These are phyloP conservation scores for Ctenosaura bakeri DNA, from an alignment of 2,797 vertebrate species.

Conservation along the genomic window DNA sequence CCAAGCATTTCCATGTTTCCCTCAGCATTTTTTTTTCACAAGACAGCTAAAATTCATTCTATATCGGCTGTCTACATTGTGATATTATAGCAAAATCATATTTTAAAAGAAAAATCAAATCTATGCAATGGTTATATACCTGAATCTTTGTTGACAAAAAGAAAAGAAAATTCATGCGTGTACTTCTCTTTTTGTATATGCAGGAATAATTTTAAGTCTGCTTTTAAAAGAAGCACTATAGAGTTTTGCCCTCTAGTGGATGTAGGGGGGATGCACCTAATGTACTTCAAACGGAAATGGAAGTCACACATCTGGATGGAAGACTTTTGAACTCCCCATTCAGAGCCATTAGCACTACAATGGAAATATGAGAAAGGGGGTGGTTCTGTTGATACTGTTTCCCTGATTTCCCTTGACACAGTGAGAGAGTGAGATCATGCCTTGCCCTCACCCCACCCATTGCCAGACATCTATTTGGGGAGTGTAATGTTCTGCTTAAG, in stretches of 20 bases:
- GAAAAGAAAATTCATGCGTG: background rate
- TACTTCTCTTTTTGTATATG: background rate
- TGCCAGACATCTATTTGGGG: background rate
- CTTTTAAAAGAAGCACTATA: background rate
- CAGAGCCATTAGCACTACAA: background rate
- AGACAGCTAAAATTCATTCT: background rate
- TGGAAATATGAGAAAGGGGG: background rate
- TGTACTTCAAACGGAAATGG: background rate
- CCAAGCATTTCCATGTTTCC: too few species aligned
- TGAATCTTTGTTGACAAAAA: background rate
- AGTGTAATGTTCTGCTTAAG: background rate
- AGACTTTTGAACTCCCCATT: background rate
- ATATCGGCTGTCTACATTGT: background rate
- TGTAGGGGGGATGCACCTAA: constrained; percentile 11
- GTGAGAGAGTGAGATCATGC: background rate
- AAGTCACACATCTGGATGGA: background rate
- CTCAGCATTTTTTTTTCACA: background rate
- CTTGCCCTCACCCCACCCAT: background rate
- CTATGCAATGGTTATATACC: background rate
- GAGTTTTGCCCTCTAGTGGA: constrained; percentile 57
- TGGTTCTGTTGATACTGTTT: background rate
- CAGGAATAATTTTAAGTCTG: background rate
- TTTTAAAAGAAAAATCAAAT: background rate
- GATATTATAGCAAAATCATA: background rate
- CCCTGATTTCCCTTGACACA: background rate